phyloP scores from a whole-genome alignment of 2,888 invertebrate genomes.

The Dichetophora obliterata region DNA sequence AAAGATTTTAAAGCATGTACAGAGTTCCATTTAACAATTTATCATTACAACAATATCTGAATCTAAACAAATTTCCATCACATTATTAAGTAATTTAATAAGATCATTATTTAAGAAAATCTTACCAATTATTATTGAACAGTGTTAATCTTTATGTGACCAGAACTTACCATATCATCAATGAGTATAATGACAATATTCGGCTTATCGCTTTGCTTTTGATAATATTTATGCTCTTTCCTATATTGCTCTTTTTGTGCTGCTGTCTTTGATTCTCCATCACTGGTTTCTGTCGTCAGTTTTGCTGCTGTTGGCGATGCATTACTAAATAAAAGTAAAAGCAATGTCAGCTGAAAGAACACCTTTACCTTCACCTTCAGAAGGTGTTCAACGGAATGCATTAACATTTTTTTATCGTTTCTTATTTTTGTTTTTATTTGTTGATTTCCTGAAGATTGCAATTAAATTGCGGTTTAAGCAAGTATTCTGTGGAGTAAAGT shows the following conservation, averaged over 20 bases:
- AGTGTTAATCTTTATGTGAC: no score
- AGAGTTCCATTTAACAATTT: no score
- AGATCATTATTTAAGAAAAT: no score
- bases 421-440: neutral
- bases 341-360: neutral
- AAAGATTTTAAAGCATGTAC: no score
- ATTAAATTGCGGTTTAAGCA: no score
- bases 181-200: conserved; percentile 84
- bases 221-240: conserved; percentile 15
- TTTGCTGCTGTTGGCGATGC: neutral
- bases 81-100: no score
- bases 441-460: no score
- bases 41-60: no score
- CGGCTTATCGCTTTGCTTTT: conserved; percentile 66
- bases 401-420: neutral
- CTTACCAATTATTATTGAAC: no score
- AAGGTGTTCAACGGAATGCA: neutral
- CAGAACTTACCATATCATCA: conserved; percentile 81
- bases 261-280: conserved; percentile 3
- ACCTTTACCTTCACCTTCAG: neutral
- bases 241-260: neutral
- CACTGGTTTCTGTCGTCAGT: neutral
- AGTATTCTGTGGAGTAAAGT: no score
- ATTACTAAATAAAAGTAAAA: conserved; percentile 14
- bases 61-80: no score